These are phyloP conservation scores for Orbicella faveolata DNA, from an alignment of 64 coral and sea anemone species.

Conservation along the genomic window DNA sequence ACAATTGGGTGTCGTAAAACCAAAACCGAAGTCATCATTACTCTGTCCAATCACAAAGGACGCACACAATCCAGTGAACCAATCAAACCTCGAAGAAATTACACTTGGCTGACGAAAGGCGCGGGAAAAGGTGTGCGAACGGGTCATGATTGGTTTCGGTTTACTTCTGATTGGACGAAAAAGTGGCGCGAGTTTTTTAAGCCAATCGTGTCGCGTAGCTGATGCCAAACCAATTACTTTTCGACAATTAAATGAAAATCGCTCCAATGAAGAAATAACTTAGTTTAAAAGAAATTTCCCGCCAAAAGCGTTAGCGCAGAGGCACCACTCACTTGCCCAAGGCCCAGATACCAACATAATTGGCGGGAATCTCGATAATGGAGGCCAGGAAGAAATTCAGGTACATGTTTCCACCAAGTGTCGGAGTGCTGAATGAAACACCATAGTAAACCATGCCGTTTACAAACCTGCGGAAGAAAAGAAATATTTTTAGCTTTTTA, in stretches of 20 bases:
- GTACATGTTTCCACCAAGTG: conserved; percentile 73
- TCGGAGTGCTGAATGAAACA: conserved; percentile 61
- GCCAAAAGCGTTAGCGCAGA: neutral
- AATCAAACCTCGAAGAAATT: too few relatives aligned
- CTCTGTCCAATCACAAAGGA: too few relatives aligned
- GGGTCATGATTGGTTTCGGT: too few relatives aligned
- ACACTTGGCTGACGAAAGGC: too few relatives aligned
- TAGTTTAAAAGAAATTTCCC: neutral
- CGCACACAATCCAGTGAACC: too few relatives aligned
- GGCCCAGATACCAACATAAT: conserved; percentile 24
- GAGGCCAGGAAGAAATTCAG: conserved; percentile 55
- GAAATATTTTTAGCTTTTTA: neutral
- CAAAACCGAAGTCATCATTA: too few relatives aligned
- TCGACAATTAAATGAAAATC: neutral
- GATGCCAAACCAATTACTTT: too few relatives aligned
- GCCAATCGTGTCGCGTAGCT: too few relatives aligned
- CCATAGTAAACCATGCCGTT: conserved; percentile 70
- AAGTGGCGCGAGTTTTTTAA: too few relatives aligned
- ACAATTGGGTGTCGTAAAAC: too few relatives aligned
- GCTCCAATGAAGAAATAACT: neutral
- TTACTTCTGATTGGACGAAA: too few relatives aligned
- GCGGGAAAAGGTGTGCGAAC: too few relatives aligned
- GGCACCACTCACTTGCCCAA: conserved; percentile 3
- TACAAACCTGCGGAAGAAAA: conserved; percentile 37
- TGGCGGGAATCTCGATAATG: conserved; percentile 38